phyloP scores from a whole-genome alignment of 2,888 invertebrate species.

The Alitta virens region DNA sequence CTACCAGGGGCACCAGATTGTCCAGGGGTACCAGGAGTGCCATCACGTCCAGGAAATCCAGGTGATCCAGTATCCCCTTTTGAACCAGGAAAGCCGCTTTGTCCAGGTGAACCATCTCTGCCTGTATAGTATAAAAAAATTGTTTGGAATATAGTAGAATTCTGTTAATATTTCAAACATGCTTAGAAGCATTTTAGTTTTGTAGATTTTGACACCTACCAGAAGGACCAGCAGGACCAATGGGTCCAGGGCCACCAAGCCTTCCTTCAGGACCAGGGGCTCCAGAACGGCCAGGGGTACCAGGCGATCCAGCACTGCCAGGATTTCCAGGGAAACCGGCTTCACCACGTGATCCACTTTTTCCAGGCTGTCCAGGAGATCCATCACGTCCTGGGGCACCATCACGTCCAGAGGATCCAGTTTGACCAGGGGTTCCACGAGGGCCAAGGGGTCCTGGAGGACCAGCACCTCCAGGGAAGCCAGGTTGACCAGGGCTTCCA shows the following conservation, averaged over 20 bases:
- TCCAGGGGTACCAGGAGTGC: background rate
- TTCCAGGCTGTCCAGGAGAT: background rate
- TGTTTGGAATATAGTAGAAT: too few relatives aligned
- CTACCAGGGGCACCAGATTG: background rate
- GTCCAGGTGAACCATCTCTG: background rate
- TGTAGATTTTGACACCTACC: too few relatives aligned
- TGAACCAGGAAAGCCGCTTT: background rate
- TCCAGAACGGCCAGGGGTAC: background rate
- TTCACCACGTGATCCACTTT: background rate
- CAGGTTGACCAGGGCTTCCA: background rate
- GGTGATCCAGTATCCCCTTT: background rate
- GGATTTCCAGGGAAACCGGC: background rate
- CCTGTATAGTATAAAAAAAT: background rate
- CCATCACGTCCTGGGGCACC: background rate
- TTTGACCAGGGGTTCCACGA: background rate
- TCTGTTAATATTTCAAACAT: too few relatives aligned
- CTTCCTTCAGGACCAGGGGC: background rate
- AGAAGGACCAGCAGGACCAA: background rate
- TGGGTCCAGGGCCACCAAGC: background rate
- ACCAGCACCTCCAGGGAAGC: background rate
- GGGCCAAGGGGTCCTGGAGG: conserved; percentile 3
- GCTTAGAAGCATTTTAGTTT: too few relatives aligned
- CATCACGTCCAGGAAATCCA: conserved; percentile 1
- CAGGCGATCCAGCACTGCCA: background rate
- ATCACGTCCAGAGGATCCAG: conserved; percentile 1